Base-by-base conservation (phyloP, 2,113 vertebrate genomes). In the Pardalotus punctatus region DNA sequence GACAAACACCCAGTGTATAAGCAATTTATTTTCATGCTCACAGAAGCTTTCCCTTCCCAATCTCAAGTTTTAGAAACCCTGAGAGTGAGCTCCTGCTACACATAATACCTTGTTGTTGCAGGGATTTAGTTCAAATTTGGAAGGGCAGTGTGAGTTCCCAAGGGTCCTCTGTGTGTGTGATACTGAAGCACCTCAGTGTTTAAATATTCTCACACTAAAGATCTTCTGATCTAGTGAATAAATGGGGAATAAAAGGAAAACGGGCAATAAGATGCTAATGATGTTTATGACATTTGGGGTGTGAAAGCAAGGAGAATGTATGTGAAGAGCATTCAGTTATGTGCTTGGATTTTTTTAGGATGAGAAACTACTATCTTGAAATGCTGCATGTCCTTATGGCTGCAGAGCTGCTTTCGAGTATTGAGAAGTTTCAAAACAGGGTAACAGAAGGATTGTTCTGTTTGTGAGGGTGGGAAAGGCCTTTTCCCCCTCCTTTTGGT, bases 391-490 rank as follows among this genome's bases (percentile, higher is more conserved):
- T 81, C 60, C 29, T 77, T 90, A 40, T 8, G 78, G 78, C 78
- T 88, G 84, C 74, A 60, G 87, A 91, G 62, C 62, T 81, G 79
- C 64, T 83, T 76, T 50, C 0, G 9, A 81, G 60, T 47, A 54
- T 35, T n/a, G 67, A 54, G 57, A 56, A 61, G 54, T 77, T 93
- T 90, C 74, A 67, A 45, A 91, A 56, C 9, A 29, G 88, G 81
- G 53, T 74, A 64, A 69, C 80, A 60, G 89, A 86, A 88, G 81
- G 77, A 45, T 91, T 88, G 62, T 65, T 69, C 71, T 81, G 69
- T 79, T 88, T 71, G 72, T 81, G 92, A 77, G 79, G 85, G 56
- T 90, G 76, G 82, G 81, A 76, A 73, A 58, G 81, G 79, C 73
- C 74, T 16, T 82, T 50, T n/a, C 74, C 38, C 42, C 40, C 28